A percentile compares a stretch with the other conserved stretches of the same genome.
Evolutionary conservation across 2,888 invertebrate species (phyloP).

Genomic region (Endotricha flammealis): DNA sequence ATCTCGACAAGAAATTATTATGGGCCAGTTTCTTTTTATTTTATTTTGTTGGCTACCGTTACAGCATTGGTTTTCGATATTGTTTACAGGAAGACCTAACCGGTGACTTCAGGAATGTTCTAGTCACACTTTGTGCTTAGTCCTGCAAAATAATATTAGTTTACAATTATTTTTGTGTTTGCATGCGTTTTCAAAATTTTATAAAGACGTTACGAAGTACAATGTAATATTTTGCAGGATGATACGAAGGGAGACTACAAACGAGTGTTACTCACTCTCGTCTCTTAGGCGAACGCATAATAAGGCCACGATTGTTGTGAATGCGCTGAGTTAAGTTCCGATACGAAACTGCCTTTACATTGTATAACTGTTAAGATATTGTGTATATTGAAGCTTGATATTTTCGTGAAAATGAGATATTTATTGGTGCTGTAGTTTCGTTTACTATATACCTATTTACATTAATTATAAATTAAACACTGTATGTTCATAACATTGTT

Average conservation of each 20-base stretch:
- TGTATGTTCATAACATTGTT: slow-evolving; percentile 53
- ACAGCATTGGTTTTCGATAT: slow-evolving; percentile 56
- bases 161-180: slow-evolving; percentile 45
- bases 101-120: slow-evolving; percentile 82
- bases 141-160: slow-evolving; percentile 55
- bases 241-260: slow-evolving; percentile 85
- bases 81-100: slow-evolving; percentile 82
- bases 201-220: slow-evolving; percentile 43
- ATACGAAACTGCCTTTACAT: slow-evolving; percentile 64
- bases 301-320: slow-evolving; percentile 37
- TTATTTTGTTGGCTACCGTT: slow-evolving; percentile 39
- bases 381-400: slow-evolving; percentile 66
- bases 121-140: slow-evolving; percentile 79
- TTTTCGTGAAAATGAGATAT: slow-evolving; percentile 75
- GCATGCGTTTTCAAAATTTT: slow-evolving; percentile 39
- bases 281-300: slow-evolving; percentile 59
- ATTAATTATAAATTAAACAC: slow-evolving; percentile 66
- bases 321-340: slow-evolving; percentile 42
- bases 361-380: slow-evolving; percentile 62
- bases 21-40: slow-evolving; percentile 64
- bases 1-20: slow-evolving; percentile 48
- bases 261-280: slow-evolving; percentile 80
- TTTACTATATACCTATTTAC: slow-evolving; percentile 65
- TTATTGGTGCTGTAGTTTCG: slow-evolving; percentile 77
- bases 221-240: slow-evolving; percentile 79